These are phyloP conservation scores for Limosa lapponica DNA, from an alignment of 2,797 vertebrate genomes.

Conservation along the genomic window DNA sequence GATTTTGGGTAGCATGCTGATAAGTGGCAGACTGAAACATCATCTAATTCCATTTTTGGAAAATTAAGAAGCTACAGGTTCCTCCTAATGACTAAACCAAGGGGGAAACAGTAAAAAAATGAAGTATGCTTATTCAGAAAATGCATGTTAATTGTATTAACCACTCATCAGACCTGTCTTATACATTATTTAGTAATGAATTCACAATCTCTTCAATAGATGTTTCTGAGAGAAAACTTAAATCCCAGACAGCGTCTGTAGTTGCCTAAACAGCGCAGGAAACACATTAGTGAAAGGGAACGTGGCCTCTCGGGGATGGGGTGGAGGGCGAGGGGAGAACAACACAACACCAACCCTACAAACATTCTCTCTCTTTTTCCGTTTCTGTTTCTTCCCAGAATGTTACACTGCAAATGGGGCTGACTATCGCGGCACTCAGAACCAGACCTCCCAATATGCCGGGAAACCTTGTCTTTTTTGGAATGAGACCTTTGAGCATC, in stretches of 20 bases:
- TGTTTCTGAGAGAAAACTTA: not conserved
- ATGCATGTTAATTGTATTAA: not conserved
- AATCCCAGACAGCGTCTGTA: not conserved
- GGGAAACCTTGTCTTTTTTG: constrained; percentile 95
- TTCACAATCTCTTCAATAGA: not conserved
- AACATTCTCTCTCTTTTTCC: constrained; percentile 14
- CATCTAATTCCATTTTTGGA: not conserved
- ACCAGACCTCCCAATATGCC: constrained; percentile 87
- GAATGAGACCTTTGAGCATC: constrained; percentile 97
- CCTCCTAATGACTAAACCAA: not conserved
- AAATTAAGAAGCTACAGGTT: not conserved
- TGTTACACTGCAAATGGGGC: constrained; percentile 95
- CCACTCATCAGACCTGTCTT: not conserved
- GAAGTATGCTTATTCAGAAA: not conserved
- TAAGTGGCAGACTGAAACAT: not conserved
- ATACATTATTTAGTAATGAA: not conserved
- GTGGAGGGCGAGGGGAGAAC: not conserved
- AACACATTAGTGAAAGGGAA: not conserved
- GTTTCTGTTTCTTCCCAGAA: constrained; percentile 80
- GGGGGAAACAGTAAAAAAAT: not conserved
- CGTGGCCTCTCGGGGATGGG: not conserved
- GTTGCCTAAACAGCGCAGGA: not conserved
- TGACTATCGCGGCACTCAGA: constrained; percentile 94
- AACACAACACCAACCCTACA: not conserved
- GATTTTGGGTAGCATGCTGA: not conserved